Evolutionary conservation across 1,140 invertebrate species (phyloP), one percentile per base, ranked within the genome.

Genomic region (Teleogryllus occipitalis): DNA sequence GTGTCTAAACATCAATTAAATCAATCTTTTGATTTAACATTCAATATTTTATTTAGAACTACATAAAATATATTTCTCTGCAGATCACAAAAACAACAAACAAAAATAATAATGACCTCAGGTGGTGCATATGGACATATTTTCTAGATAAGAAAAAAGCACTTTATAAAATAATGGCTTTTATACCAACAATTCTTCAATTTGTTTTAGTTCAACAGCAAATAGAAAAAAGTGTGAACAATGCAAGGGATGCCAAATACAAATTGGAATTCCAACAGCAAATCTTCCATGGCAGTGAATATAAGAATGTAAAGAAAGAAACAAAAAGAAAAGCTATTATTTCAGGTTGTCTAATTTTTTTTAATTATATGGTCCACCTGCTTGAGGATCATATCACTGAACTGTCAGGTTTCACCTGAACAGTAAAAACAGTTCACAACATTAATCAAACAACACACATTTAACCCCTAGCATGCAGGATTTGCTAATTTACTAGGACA

Each of bases 91-190:
- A 39, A 76, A 76, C 22, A 79, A 47, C 22, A 22, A 18, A 8
- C 14, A 47, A 49, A 74, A 46, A 73, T 74, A 27, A 12, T 48
- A 18, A 47, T 47, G 76, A n/a, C 48, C 7, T 21, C 76, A 77
- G 76, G 76, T 77, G 76, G 47, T 12, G 47, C 15, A 7, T 47
- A 47, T 77, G 76, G 47, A 77, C 47, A 77, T 21, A 77, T 77
- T 48, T 77, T 48, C 48, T 48, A 18, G 22, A 54, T 48, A 80
- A 49, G 72, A 80, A 77, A 77, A 76, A 80, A 49, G 22, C 39
- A 77, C 46, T 76, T 80, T n/a, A 54, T 77, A 80, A 80, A 80
- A 77, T 77, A 80, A 80, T 46, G 47, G 75, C 79, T 80, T 47
- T 80, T 54, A 72, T 77, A 74, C 79, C 75, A 80, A 76, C 22